phyloP scores from a whole-genome alignment of 1,140 invertebrate species.

The Andricus grossulariae region DNA sequence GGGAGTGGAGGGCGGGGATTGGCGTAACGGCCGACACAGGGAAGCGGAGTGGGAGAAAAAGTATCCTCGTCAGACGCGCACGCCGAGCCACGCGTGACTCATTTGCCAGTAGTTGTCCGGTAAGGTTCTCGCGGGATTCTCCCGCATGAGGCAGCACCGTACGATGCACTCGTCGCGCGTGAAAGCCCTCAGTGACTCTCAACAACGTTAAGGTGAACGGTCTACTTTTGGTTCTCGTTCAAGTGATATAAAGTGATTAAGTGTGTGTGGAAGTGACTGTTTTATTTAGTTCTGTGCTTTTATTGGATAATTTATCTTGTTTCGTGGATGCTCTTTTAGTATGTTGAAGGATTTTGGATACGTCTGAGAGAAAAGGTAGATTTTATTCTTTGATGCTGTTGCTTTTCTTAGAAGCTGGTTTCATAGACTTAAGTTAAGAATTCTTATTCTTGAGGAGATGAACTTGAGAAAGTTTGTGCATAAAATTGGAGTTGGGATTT shows the following conservation, averaged over 20 bases:
- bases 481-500: too few species aligned
- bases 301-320: slow-evolving; percentile 32
- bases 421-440: too few species aligned
- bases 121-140: slow-evolving; percentile 61
- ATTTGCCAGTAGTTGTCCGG: slow-evolving; percentile 53
- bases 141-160: slow-evolving; percentile 64
- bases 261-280: slow-evolving; percentile 34
- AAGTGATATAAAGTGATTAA: slow-evolving; percentile 29
- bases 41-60: slow-evolving; percentile 33
- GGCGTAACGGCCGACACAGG: slow-evolving; percentile 32
- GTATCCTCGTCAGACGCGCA: slow-evolving; percentile 53
- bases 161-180: slow-evolving; percentile 36
- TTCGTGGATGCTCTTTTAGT: background rate
- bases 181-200: slow-evolving; percentile 38
- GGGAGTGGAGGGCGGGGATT: slow-evolving; percentile 28
- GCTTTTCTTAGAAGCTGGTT: too few species aligned
- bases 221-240: slow-evolving; percentile 29
- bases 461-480: too few species aligned
- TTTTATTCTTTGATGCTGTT: too few species aligned
- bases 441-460: too few species aligned
- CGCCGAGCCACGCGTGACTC: slow-evolving; percentile 62
- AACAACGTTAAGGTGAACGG: slow-evolving; percentile 40
- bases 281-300: slow-evolving; percentile 30
- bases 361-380: too few species aligned
- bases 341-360: background rate